Percentiles rank a stretch among this genome's conserved stretches.
These are phyloP conservation scores for Zosterops hypoxanthus DNA, from an alignment of 2,113 vertebrate species.

Conservation along the genomic window DNA sequence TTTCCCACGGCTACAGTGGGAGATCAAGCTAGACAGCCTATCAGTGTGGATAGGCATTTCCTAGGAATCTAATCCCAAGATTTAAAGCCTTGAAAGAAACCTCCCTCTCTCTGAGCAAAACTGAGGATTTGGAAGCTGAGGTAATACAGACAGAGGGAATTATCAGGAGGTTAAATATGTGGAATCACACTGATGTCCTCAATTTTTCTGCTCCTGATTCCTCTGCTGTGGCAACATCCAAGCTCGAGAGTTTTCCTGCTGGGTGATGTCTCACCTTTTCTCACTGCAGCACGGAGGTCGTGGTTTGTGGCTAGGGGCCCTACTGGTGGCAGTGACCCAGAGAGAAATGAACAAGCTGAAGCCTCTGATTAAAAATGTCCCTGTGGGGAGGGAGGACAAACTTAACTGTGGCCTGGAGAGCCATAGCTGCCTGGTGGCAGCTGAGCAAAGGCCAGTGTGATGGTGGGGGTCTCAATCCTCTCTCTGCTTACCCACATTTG, in stretches of 20 bases:
- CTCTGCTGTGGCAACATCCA: background rate
- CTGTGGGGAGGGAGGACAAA: background rate
- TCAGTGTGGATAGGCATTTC: background rate
- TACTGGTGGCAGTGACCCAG: background rate
- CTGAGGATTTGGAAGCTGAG: background rate
- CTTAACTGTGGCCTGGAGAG: background rate
- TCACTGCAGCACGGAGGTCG: accelerated
- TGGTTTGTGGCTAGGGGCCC: background rate
- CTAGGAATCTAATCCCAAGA: background rate
- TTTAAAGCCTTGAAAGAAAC: background rate
- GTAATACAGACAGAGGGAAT: background rate
- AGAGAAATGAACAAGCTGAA: background rate
- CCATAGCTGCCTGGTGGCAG: background rate
- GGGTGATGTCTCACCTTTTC: background rate
- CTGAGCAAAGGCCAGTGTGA: background rate
- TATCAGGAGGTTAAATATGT: background rate
- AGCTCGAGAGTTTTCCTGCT: background rate
- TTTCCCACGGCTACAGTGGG: background rate
- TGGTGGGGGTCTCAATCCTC: background rate
- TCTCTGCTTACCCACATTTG: background rate
- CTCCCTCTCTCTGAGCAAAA: background rate
- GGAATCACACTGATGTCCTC: background rate
- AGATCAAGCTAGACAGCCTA: background rate
- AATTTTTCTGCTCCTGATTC: background rate
- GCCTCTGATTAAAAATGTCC: background rate